Evolutionary conservation across 2,797 vertebrate species (phyloP), one percentile per base, ranked within the genome.

Genomic region (Corythornis leucogaster): DNA sequence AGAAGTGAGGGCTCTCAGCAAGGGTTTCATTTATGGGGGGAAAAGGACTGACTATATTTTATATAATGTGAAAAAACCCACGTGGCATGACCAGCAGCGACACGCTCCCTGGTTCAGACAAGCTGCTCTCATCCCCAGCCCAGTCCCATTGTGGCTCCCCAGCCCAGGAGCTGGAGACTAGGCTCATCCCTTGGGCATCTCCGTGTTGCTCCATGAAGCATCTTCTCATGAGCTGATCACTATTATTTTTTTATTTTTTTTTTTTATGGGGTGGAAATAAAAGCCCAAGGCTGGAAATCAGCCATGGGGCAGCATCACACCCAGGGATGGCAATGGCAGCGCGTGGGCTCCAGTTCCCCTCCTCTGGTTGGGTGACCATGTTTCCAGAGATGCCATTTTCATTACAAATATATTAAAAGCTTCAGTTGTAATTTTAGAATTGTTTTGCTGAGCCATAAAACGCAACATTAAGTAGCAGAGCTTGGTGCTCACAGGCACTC

Each of bases 401-500:
- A 63, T 95, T 94, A 87, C 62, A 80, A 92, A 87, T 92, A 85
- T 63, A 90, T 90, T 82, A 93, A 77, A 80, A 79, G 80, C 46
- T 61, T 80, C 80, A 89, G 50, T 78, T 76, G 89, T 82, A 87
- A 86, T 93, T 90, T 92, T 84, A 76, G 71, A 48, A 83, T 92
- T 82, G 84, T 92, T 96, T 94, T 78, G 74, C 71, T 50, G 85
- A 68, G 77, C 70, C 92, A 68, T 95, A 93, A 96, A 96, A 87
- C 0, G n/a, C 90, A 80, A 92, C 92, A 91, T 95, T 94, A 95
- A 92, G 90, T 94, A 86, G 33, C 31, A 71, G 90, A 50, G 58
- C 77, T 62, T 54, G 76, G 64, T 82, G 73, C 71, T 95, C 69
- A 55, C 69, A 55, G 82, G 30, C 62, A 64, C 86, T 87, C 75